These are phyloP conservation scores for Himalopsyche phryganea DNA, from an alignment of 1,140 invertebrate species.

Conservation along the genomic window DNA sequence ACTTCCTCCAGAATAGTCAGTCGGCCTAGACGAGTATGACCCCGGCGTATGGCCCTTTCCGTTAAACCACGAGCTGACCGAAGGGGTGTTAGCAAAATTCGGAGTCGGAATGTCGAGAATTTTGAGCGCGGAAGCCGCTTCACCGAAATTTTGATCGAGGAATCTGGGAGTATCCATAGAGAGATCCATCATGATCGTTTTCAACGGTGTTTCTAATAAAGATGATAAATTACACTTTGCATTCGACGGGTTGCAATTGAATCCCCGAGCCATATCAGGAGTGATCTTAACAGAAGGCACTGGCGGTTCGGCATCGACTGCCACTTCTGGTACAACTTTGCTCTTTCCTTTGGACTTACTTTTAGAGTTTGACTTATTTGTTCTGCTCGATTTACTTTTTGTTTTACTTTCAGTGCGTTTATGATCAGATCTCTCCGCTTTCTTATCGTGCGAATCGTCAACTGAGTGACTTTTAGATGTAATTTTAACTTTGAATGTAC, in stretches of 20 bases:
- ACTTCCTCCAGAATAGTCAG: conserved; percentile 30
- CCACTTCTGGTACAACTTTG: background rate
- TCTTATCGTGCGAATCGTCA: background rate
- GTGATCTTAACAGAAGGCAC: conserved; percentile 19
- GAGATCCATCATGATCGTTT: conserved; percentile 21
- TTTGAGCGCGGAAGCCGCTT: conserved; percentile 19
- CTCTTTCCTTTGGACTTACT: background rate
- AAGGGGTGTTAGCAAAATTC: conserved; percentile 18
- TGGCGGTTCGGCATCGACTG: conserved; percentile 8
- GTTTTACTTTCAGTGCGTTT: conserved; percentile 2
- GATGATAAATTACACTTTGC: conserved; percentile 21
- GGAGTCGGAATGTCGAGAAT: conserved; percentile 27
- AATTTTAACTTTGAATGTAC: conserved; percentile 15
- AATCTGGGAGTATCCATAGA: conserved; percentile 29
- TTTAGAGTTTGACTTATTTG: background rate
- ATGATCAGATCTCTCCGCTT: background rate
- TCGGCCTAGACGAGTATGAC: conserved; percentile 22
- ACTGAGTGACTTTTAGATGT: conserved; percentile 1
- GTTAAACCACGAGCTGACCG: background rate
- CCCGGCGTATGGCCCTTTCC: conserved; percentile 18
- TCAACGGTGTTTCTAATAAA: conserved; percentile 29
- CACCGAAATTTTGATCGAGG: conserved; percentile 14
- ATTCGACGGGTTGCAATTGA: conserved; percentile 12
- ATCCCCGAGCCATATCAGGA: conserved; percentile 22
- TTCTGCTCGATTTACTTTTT: conserved; percentile 1